Conservation (phyloP, 2,797 vertebrate genomes). For the Limosa lapponica region DNA sequence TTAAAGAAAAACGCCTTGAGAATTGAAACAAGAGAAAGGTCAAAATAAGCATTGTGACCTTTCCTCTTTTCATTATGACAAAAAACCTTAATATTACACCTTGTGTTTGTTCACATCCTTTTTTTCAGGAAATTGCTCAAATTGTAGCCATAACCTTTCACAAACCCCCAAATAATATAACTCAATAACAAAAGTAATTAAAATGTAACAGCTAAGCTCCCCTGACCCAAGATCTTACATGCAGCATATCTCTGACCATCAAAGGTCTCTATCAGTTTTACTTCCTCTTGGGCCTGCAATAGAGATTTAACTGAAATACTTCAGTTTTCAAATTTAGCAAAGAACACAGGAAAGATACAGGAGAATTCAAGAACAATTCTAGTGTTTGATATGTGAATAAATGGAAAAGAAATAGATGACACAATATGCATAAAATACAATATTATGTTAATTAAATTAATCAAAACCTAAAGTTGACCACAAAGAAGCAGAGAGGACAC, state of each 20-base stretch:
- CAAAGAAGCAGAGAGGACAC: not conserved
- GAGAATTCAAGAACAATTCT: not conserved
- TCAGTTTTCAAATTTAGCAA: not conserved
- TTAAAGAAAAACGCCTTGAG: not conserved
- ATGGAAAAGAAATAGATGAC: not conserved
- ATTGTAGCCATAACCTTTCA: not conserved
- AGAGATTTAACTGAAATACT: not conserved
- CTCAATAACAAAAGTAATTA: conserved; percentile 33
- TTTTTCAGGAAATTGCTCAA: not conserved
- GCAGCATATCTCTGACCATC: not conserved
- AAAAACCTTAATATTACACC: not conserved
- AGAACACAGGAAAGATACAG: not conserved
- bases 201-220: conserved; percentile 12
- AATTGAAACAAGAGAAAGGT: not conserved
- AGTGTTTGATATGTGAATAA: not conserved
- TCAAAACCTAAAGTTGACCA: not conserved
- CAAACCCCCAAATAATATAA: conserved; percentile 10
- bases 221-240: not conserved
- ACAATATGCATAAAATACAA: not conserved
- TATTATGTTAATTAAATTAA: not conserved
- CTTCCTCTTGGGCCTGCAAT: not conserved
- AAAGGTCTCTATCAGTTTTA: not conserved
- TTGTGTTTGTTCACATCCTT: not conserved
- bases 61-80: not conserved
- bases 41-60: not conserved